A percentile compares a stretch with the other conserved stretches of the same genome.
These are phyloP conservation scores for Anniella stebbinsi DNA, from an alignment of 2,797 vertebrate genomes.

Conservation along the genomic window DNA sequence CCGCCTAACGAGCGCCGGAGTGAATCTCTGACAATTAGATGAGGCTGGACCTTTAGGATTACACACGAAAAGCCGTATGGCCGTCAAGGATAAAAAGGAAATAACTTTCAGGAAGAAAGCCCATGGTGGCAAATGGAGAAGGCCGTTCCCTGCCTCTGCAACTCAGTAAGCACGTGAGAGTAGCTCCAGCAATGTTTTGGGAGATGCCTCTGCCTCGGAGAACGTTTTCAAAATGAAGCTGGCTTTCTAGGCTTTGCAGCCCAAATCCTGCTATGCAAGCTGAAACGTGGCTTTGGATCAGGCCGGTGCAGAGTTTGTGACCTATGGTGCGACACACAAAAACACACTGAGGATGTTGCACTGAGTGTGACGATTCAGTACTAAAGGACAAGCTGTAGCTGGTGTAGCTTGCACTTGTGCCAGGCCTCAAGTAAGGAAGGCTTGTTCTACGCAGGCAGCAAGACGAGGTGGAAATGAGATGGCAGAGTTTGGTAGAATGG, in stretches of 20 bases:
- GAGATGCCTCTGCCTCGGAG: constrained; percentile 35
- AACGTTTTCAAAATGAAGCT: constrained; percentile 21
- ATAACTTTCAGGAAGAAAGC: constrained; percentile 5
- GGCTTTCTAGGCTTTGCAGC: neutral
- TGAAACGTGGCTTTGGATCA: neutral
- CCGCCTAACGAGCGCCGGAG: constrained; percentile 52
- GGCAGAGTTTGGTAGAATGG: neutral
- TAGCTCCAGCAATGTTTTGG: neutral
- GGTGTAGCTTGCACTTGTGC: neutral
- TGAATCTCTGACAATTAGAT: constrained; percentile 4
- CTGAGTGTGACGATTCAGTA: too few species aligned
- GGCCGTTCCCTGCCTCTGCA: neutral
- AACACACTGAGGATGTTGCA: neutral
- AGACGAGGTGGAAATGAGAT: neutral
- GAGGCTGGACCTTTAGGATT: constrained; percentile 26
- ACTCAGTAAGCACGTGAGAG: neutral
- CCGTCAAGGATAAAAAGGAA: constrained; percentile 23
- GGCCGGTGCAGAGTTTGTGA: neutral
- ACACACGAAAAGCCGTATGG: neutral
- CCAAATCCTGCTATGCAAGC: too few species aligned
- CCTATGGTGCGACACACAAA: neutral
- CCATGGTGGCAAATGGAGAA: constrained; percentile 27
- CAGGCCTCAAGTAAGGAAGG: neutral
- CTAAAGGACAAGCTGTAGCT: neutral
- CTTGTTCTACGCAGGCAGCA: neutral